A percentile compares a stretch with the other conserved stretches of the same genome.
These are phyloP conservation scores for Ips typographus DNA, from an alignment of 1,140 invertebrate genomes.

Conservation along the genomic window DNA sequence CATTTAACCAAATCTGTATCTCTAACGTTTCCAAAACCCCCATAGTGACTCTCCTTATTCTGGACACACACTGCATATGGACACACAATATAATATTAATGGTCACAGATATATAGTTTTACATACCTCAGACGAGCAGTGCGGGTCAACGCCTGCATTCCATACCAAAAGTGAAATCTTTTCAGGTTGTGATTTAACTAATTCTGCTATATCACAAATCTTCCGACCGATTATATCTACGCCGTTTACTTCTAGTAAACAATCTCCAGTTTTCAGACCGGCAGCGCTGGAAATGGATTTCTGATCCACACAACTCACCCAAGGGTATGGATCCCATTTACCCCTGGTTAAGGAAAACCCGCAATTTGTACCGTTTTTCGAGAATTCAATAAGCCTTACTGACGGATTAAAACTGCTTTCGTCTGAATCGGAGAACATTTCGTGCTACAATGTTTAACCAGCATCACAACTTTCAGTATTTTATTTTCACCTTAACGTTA, in stretches of 20 bases:
- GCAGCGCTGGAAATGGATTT: conserved; percentile 55
- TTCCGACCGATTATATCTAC: conserved; percentile 62
- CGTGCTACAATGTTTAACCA: conserved; percentile 32
- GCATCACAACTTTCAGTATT: conserved; percentile 37
- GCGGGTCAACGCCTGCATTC: conserved; percentile 53
- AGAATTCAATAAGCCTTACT: conserved; percentile 48
- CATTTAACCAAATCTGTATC: too few species aligned
- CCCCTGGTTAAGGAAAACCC: conserved; percentile 67
- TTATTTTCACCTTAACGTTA: conserved; percentile 47
- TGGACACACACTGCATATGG: too few species aligned
- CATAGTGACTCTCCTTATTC: too few species aligned
- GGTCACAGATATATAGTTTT: not conserved
- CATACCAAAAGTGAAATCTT: conserved; percentile 54
- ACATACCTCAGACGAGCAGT: conserved; percentile 55
- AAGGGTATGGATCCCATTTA: conserved; percentile 73
- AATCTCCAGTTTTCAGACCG: conserved; percentile 62
- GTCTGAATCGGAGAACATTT: conserved; percentile 45
- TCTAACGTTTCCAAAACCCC: too few species aligned
- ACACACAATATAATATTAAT: too few species aligned
- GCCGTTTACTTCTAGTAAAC: conserved; percentile 64
- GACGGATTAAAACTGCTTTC: conserved; percentile 45
- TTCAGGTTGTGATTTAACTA: conserved; percentile 54
- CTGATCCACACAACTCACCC: conserved; percentile 59
- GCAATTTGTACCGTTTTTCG: conserved; percentile 51
- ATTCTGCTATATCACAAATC: conserved; percentile 59